Percentiles rank a stretch among this genome's conserved stretches.
Evolutionary conservation across 1,140 invertebrate genomes (phyloP).

Genomic region (Plectrocnemia conspersa): DNA sequence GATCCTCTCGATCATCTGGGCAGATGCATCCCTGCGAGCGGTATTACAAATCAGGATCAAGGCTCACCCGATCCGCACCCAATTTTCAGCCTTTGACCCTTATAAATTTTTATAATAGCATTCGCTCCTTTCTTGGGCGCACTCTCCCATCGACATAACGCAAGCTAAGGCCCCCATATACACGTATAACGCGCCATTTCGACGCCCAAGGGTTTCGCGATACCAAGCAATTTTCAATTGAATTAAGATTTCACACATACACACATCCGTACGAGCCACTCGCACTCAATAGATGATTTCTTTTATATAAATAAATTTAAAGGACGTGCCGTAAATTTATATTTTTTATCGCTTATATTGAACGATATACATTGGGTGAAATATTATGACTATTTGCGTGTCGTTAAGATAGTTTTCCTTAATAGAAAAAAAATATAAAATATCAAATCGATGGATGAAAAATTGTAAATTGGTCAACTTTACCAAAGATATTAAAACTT

Average conservation of each 20-base stretch:
- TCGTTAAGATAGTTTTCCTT: too few relatives aligned
- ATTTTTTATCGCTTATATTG: too few relatives aligned
- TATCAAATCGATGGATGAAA: too few relatives aligned
- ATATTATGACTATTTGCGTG: too few relatives aligned
- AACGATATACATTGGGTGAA: too few relatives aligned
- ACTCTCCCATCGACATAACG: neutral
- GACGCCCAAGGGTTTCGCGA: neutral
- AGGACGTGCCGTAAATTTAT: too few relatives aligned
- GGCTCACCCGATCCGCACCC: slow-evolving; percentile 19
- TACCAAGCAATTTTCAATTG: slow-evolving; percentile 3
- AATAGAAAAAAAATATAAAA: too few relatives aligned
- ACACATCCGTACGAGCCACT: too few relatives aligned
- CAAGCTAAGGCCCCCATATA: slow-evolving; percentile 1
- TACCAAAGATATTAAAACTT: too few relatives aligned
- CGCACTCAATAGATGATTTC: too few relatives aligned
- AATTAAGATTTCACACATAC: slow-evolving; percentile 9
- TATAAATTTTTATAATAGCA: slow-evolving; percentile 26
- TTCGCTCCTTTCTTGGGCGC: slow-evolving; percentile 21
- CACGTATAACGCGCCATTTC: neutral
- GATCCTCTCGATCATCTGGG: slow-evolving; percentile 11
- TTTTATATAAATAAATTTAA: too few relatives aligned
- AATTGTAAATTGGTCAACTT: too few relatives aligned
- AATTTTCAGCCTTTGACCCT: slow-evolving; percentile 23
- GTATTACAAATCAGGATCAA: slow-evolving; percentile 22
- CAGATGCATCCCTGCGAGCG: neutral